phyloP scores from a whole-genome alignment of 2,888 invertebrate genomes.

The Chromoteleia sp. region DNA sequence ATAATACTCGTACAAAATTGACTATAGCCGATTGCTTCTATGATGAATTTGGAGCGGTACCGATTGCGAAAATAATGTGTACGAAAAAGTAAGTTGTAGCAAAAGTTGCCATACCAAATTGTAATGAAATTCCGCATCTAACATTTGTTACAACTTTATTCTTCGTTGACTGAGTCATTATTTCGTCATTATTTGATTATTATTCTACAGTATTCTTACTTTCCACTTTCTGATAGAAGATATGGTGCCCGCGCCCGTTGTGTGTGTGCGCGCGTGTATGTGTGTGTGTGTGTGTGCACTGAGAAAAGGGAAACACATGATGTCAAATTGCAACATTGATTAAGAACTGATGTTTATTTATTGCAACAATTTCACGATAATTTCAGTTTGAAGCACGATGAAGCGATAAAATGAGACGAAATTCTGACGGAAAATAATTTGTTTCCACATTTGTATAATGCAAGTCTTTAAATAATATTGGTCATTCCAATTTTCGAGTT shows the following conservation, averaged over 20 bases:
- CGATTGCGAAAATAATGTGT: conserved; percentile 70
- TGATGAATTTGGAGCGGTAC: conserved; percentile 75
- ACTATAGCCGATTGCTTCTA: conserved; percentile 83
- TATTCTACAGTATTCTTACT: conserved; percentile 77
- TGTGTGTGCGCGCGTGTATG: conserved; percentile 61
- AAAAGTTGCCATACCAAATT: background rate
- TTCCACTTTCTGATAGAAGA: conserved; percentile 69
- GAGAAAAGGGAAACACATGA: conserved; percentile 37
- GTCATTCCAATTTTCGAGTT: conserved; percentile 13
- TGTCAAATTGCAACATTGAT: conserved; percentile 44
- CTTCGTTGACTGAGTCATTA: conserved; percentile 52
- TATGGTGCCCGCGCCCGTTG: conserved; percentile 75
- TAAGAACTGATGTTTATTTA: conserved; percentile 31
- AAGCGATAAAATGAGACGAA: conserved; percentile 17
- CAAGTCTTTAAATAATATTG: conserved; percentile 15
- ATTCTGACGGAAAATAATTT: conserved; percentile 39
- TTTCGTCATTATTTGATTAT: conserved; percentile 42
- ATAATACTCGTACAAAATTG: conserved; percentile 84
- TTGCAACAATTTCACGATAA: conserved; percentile 32
- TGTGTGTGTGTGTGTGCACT: conserved; percentile 35
- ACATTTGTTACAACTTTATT: conserved; percentile 20
- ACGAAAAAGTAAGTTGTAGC: conserved; percentile 41
- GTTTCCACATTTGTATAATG: conserved; percentile 21
- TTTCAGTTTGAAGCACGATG: conserved; percentile 26
- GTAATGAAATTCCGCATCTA: background rate